Evolutionary conservation across 1,140 invertebrate genomes (phyloP), one percentile per base, ranked within the genome.

Genomic region (Meloidogyne floridensis): DNA sequence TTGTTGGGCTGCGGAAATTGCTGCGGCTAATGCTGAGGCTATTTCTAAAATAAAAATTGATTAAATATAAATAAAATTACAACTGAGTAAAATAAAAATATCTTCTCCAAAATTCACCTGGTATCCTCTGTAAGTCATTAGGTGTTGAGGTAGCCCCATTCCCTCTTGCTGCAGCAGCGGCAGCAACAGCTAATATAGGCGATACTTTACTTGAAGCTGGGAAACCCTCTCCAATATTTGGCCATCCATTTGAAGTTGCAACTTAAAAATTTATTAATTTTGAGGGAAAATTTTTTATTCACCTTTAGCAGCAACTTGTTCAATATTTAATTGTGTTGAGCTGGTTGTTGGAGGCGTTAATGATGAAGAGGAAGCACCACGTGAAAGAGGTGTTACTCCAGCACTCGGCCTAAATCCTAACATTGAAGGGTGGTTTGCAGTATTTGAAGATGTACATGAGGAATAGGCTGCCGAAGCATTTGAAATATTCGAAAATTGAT

Each of bases 11-110:
- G 65, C 77, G 8, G 43, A 69, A 69, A 79, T 43, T 15, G 77
- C 77, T 3, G 77, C 77, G 42, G 77, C 77, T 11, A 79, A 72
- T 8, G 77, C 77, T 18, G 65, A 71, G 6, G 77, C 77, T 15
- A 79, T 79, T 13, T 72, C 77, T 18, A 51, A 71, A 32, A 71
- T 53, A 32, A 32, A 32, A 47, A 4, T 47, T 47, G 47, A 47
- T 47, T 47, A 47, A 47, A 47, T 6, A 47, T 47, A 6, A 47
- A 47, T 47, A 6, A 47, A 47, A 47, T 47, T 47, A 47, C 47
- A 47, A 47, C 7, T 47, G 47, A 47, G 47, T 47, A 8, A 47
- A 47, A 78, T 32, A 71, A 32, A 32, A 71, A 47, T 70, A 42
- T 71, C 54, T 59, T 71, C 71, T 65, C 4, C 13, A 59, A 15